A percentile compares a stretch with the other conserved stretches of the same genome.
These are phyloP conservation scores for Pagrus major DNA, from an alignment of 2,113 vertebrate genomes.

Conservation along the genomic window DNA sequence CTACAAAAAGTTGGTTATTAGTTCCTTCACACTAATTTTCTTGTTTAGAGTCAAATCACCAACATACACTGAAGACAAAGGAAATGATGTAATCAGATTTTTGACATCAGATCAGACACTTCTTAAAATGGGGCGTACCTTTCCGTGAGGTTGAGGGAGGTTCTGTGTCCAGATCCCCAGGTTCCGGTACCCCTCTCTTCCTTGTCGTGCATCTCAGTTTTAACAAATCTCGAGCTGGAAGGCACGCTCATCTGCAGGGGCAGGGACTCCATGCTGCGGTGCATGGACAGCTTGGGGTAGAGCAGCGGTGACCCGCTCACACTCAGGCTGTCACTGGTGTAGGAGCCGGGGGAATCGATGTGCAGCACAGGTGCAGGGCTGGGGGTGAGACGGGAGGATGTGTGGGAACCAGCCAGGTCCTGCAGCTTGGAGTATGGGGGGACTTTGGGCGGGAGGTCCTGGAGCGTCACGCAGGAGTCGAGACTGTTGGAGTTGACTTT, in stretches of 20 bases:
- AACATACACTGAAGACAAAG: not conserved
- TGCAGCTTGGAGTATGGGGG: slow-evolving; percentile 88
- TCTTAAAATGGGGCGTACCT: slow-evolving; percentile 55
- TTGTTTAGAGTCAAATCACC: not conserved
- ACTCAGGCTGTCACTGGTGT: slow-evolving; percentile 90
- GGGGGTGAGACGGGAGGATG: slow-evolving; percentile 87
- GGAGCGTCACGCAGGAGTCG: slow-evolving; percentile 89
- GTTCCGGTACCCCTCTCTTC: slow-evolving; percentile 74
- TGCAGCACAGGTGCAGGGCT: slow-evolving; percentile 96
- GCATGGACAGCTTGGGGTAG: slow-evolving; percentile 94
- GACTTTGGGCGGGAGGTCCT: slow-evolving; percentile 86
- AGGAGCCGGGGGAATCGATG: slow-evolving; percentile 94
- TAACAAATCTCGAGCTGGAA: slow-evolving; percentile 79
- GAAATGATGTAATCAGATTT: not conserved
- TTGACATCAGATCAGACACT: not conserved
- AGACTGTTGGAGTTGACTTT: slow-evolving; percentile 97
- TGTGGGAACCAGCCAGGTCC: slow-evolving; percentile 84
- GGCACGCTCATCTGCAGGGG: slow-evolving; percentile 96
- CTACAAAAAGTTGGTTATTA: no score
- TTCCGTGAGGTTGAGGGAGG: slow-evolving; percentile 79
- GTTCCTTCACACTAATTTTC: not conserved
- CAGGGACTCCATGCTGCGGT: slow-evolving; percentile 97
- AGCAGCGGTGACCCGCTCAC: slow-evolving; percentile 90
- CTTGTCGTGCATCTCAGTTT: slow-evolving; percentile 64
- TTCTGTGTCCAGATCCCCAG: slow-evolving; percentile 83